These are phyloP conservation scores for Parelbella ahira DNA, from an alignment of 2,888 invertebrate genomes.

Conservation along the genomic window DNA sequence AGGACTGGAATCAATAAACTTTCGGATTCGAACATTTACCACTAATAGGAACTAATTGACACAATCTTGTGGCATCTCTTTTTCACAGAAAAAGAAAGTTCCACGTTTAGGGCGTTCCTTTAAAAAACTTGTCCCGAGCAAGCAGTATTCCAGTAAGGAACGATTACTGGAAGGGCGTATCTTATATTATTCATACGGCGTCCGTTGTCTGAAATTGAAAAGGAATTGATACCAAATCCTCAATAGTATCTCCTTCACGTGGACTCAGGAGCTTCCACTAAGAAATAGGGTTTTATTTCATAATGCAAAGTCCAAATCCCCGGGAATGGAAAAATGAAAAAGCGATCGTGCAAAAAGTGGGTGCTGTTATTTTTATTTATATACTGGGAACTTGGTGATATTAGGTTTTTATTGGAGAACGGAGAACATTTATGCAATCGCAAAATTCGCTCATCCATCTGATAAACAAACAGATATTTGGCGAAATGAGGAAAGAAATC, in stretches of 20 bases:
- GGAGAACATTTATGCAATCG: background rate
- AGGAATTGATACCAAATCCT: conserved; percentile 23
- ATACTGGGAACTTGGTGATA: conserved; percentile 10
- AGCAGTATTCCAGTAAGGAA: conserved; percentile 1
- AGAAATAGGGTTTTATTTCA: conserved; percentile 17
- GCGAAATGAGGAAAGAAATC: background rate
- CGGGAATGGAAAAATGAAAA: conserved; percentile 19
- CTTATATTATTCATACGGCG: conserved; percentile 24
- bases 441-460: background rate
- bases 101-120: too few relatives aligned
- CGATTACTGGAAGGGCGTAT: conserved; percentile 5
- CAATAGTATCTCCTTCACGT: conserved; percentile 16
- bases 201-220: conserved; percentile 25
- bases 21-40: background rate
- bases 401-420: too few relatives aligned
- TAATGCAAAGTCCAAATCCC: conserved; percentile 13
- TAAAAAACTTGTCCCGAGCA: too few relatives aligned
- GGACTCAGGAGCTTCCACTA: conserved; percentile 4
- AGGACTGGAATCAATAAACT: too few relatives aligned
- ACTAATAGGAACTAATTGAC: too few relatives aligned
- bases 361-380: conserved; percentile 12
- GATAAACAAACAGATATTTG: background rate
- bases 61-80: too few relatives aligned
- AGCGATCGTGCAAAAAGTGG: conserved; percentile 18
- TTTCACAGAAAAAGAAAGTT: too few relatives aligned